These are phyloP conservation scores for Tetramorium simillimum DNA, from an alignment of 1,140 invertebrate genomes.

Conservation along the genomic window DNA sequence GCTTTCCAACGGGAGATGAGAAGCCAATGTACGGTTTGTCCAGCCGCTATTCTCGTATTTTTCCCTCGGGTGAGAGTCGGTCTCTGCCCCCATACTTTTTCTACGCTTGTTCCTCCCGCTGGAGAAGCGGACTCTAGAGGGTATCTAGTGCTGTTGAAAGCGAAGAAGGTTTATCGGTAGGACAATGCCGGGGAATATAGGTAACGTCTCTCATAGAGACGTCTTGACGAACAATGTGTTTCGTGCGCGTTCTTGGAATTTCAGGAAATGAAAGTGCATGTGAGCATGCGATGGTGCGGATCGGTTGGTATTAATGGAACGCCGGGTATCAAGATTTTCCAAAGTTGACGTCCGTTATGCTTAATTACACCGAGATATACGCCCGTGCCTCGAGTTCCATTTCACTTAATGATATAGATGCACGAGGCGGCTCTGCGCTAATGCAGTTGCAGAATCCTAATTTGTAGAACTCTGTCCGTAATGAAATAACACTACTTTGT, in stretches of 20 bases:
- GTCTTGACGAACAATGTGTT: constrained; percentile 52
- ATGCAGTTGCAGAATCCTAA: constrained; percentile 51
- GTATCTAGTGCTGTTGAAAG: constrained; percentile 34
- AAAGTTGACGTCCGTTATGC: constrained; percentile 54
- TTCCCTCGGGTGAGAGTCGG: neutral
- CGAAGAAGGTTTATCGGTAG: constrained; percentile 44
- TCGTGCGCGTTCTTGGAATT: constrained; percentile 42
- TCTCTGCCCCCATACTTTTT: neutral
- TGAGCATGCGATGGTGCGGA: constrained; percentile 45
- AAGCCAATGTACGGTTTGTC: neutral
- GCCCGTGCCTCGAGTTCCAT: constrained; percentile 28
- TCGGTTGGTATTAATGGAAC: constrained; percentile 66
- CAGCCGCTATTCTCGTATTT: neutral
- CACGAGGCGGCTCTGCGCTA: constrained; percentile 40
- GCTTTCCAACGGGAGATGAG: neutral
- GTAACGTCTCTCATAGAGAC: constrained; percentile 42
- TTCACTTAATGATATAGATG: constrained; percentile 59
- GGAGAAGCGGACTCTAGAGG: neutral
- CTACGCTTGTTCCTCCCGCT: neutral
- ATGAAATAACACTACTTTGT: constrained; percentile 41
- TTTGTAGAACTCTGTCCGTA: constrained; percentile 9
- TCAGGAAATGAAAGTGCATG: constrained; percentile 49
- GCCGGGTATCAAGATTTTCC: constrained; percentile 69
- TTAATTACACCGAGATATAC: constrained; percentile 58
- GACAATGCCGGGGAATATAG: constrained; percentile 40